Conservation (phyloP, 2,113 vertebrate genomes). For the Neopipo cinnamomea region DNA sequence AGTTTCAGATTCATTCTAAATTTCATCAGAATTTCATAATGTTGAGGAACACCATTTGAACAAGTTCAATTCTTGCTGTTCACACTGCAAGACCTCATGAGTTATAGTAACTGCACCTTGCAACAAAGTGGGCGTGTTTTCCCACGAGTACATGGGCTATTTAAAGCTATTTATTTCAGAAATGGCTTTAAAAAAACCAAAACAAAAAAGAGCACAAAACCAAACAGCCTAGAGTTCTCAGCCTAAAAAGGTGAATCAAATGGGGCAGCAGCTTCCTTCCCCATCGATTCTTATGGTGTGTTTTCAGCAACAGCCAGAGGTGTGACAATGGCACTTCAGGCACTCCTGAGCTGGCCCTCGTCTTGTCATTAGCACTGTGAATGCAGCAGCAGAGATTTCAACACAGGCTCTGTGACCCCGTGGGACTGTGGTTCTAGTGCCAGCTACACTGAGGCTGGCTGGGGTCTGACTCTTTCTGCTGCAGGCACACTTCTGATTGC, state of each 20-base stretch:
- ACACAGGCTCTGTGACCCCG: neutral
- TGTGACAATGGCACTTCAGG: fast-evolving
- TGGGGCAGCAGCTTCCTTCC: neutral
- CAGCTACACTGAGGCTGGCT: neutral
- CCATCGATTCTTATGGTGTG: neutral
- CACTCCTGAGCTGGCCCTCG: neutral
- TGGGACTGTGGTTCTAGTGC: neutral
- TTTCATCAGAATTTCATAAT: neutral
- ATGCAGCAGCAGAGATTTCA: neutral
- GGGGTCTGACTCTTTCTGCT: neutral
- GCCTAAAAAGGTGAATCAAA: neutral
- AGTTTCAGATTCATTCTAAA: neutral
- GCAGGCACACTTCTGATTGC: neutral
- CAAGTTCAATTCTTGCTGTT: neutral
- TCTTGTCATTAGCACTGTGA: neutral
- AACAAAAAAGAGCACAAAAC: neutral
- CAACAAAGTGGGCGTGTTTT: neutral
- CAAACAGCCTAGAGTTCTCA: neutral
- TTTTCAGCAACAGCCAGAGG: neutral
- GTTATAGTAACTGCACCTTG: neutral
- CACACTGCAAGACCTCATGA: neutral
- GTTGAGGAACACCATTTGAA: neutral
- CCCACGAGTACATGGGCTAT: neutral
- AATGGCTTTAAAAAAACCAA: neutral
- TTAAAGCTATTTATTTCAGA: neutral